A percentile compares a stretch with the other conserved stretches of the same genome.
These are phyloP conservation scores for Sinocyclocheilus rhinocerous DNA, from an alignment of 2,113 vertebrate species.

Conservation along the genomic window DNA sequence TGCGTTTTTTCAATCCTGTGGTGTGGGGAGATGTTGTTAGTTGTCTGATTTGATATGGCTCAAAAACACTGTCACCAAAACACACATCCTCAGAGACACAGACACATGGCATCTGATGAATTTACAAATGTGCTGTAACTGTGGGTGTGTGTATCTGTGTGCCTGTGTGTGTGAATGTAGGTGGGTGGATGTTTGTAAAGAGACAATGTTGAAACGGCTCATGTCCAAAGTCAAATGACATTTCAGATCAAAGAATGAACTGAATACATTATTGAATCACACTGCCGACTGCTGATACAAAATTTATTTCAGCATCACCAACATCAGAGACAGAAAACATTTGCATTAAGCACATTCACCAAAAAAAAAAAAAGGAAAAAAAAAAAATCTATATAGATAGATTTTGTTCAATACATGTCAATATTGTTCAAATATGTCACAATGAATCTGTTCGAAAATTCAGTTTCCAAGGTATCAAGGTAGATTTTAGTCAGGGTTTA, in stretches of 20 bases:
- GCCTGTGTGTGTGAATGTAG: background rate
- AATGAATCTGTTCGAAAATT: no score
- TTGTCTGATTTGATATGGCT: background rate
- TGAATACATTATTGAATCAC: slow-evolving; percentile 68
- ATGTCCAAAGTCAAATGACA: slow-evolving; percentile 17
- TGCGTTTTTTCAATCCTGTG: slow-evolving; percentile 99
- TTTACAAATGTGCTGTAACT: slow-evolving; percentile 40
- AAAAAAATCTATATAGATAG: no score
- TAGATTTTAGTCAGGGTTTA: no score
- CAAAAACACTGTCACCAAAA: no score
- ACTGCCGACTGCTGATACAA: background rate
- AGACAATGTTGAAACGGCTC: slow-evolving; percentile 2
- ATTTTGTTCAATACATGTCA: no score
- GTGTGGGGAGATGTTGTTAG: slow-evolving; percentile 42
- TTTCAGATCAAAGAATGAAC: slow-evolving; percentile 55
- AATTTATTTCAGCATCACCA: background rate
- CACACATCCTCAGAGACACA: slow-evolving; percentile 3
- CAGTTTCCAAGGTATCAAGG: no score
- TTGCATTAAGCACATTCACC: background rate
- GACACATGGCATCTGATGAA: background rate
- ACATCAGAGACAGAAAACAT: background rate
- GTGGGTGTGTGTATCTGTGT: slow-evolving; percentile 31
- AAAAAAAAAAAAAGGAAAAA: no score
- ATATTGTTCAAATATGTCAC: no score
- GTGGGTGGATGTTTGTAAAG: slow-evolving; percentile 33